phyloP scores from a whole-genome alignment of 2,888 invertebrate genomes.

The Oxytorus armatus region DNA sequence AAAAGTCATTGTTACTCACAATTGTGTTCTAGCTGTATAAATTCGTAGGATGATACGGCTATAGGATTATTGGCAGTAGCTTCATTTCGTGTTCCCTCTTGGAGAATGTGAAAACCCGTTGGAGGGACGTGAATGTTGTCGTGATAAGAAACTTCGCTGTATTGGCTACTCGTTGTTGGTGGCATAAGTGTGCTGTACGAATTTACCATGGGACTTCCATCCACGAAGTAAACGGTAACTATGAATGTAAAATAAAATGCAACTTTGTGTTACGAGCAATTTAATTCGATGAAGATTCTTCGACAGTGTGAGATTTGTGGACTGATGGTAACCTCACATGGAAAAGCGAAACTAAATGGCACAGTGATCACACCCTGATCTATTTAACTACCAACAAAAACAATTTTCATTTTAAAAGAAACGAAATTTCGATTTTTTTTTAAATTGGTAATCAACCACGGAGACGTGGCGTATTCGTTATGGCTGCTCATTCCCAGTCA shows the following conservation, averaged over 20 bases:
- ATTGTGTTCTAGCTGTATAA: slow-evolving; percentile 80
- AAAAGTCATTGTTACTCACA: slow-evolving; percentile 76
- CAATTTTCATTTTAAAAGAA: no score
- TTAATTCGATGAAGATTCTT: background rate
- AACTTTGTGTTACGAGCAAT: background rate
- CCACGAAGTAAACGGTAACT: slow-evolving; percentile 84
- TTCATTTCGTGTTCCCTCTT: slow-evolving; percentile 79
- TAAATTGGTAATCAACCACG: no score
- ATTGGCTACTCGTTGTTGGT: slow-evolving; percentile 80
- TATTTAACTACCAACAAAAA: no score
- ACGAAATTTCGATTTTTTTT: no score
- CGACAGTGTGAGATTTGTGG: no score
- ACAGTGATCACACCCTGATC: no score
- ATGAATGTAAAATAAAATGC: slow-evolving; percentile 63
- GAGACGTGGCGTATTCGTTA: no score
- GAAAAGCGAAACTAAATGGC: no score
- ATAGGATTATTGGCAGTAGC: slow-evolving; percentile 87
- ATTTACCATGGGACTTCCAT: slow-evolving; percentile 86
- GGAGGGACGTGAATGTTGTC: slow-evolving; percentile 77
- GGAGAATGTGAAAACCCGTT: slow-evolving; percentile 74
- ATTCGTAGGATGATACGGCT: slow-evolving; percentile 86
- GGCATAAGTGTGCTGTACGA: slow-evolving; percentile 80
- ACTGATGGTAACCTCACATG: no score
- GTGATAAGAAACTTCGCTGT: slow-evolving; percentile 78
- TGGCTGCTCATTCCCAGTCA: no score